Base-by-base conservation (phyloP, 2,797 vertebrate genomes). In the Linurgus olivaceus region DNA sequence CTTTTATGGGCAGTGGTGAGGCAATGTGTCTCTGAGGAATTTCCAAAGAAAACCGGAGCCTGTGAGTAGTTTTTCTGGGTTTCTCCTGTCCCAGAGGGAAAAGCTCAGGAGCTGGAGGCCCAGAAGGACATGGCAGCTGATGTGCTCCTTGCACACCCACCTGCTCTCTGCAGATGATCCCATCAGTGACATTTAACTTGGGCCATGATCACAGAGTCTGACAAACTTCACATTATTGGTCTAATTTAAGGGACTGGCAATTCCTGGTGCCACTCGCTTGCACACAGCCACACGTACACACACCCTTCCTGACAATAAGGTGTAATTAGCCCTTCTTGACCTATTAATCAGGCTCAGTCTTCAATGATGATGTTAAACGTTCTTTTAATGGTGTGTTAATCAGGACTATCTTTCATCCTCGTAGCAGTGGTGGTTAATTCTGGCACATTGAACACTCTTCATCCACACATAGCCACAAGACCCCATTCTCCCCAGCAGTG, bases 261-360 rank as follows among this genome's bases (percentile, higher is more conserved):
- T 42, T 74, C 37, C 52, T 47, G 86, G 83, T 90, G 82, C 70
- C 2, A 2, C 71, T 78, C 0, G 0, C 72, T 77, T 19, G 0
- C 58, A 11, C 0, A 0, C 57, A 44, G 58, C 10, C 74, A 11
- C 54, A 13, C 59, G 18, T 4, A 25, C 61, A 44, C 66, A 42
- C 66, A 12, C 79, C 52, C 79, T 74, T 70, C 88, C 79, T 65
- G 63, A 91, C 87, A 93, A 85, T 87, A 86, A 93, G 93, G 65
- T 84, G 42, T 63, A 87, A 85, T 94, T 92, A 92, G 78, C 93
- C 85, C 82, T 95, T 67, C 96, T 90, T 94, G 92, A 91, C 96
- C 89, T 90, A 59, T 28, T 94, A 92, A 94, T 93, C 88, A 93
- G 83, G 63, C 77, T 87, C 63, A 25, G 3, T 75, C 74, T 68